Evolutionary conservation across 1,140 invertebrate genomes (phyloP).

Genomic region (Babylonia areolata): DNA sequence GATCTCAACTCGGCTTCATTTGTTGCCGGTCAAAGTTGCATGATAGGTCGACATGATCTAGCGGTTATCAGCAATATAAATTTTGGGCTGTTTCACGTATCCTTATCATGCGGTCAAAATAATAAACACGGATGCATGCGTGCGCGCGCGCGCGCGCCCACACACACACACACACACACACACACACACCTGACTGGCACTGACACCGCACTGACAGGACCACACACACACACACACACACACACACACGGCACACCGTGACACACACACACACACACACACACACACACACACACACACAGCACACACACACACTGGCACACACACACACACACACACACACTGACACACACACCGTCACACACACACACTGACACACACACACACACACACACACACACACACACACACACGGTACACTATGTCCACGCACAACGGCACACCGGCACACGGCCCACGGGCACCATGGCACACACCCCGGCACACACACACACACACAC

Average conservation of each 20-base stretch:
- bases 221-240: slow-evolving; percentile 2
- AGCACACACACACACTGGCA: neutral
- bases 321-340: neutral
- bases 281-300: no score
- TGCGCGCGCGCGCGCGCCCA: neutral
- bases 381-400: neutral
- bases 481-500: no score
- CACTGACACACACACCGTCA: neutral
- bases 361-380: neutral
- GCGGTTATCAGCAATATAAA: no score
- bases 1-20: no score
- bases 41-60: no score
- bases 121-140: neutral
- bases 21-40: no score
- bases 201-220: neutral
- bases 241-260: neutral
- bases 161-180: neutral
- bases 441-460: no score
- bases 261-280: no score
- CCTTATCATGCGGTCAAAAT: no score
- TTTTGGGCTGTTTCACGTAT: no score
- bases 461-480: no score
- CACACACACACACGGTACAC: neutral
- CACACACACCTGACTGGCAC: neutral
- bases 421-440: no score